Percentiles rank a stretch among this genome's conserved stretches.
phyloP scores from a whole-genome alignment of 37 sponge, comb jelly and placozoan species.

The Oopsacas minuta region DNA sequence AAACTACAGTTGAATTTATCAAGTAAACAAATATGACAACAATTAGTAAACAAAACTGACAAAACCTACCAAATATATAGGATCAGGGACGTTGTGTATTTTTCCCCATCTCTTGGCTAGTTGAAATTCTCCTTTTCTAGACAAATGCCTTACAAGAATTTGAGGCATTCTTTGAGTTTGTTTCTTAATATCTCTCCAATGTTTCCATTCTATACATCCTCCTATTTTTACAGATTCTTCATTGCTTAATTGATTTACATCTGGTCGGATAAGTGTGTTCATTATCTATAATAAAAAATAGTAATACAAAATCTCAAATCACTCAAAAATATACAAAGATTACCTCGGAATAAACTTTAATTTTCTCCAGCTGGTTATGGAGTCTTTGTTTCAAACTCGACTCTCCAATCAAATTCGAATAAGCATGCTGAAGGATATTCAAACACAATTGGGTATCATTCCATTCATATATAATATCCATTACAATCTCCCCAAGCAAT shows the following conservation, averaged over 20 bases:
- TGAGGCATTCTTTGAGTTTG: neutral
- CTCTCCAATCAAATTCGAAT: neutral
- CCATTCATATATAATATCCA: slow-evolving; percentile 12
- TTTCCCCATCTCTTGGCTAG: neutral
- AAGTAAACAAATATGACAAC: no score
- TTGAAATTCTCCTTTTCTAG: slow-evolving; percentile 7
- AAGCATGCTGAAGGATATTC: neutral
- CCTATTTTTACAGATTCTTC: neutral
- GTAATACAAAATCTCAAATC: neutral
- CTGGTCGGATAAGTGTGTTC: neutral
- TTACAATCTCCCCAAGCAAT: neutral
- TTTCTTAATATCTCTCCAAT: neutral
- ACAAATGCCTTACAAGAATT: neutral
- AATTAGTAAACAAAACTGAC: neutral
- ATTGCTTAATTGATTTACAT: neutral
- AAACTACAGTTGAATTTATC: no score
- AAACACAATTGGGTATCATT: neutral
- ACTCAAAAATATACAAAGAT: neutral
- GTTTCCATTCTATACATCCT: neutral
- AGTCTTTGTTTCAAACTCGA: neutral
- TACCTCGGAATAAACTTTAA: neutral
- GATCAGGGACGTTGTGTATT: neutral
- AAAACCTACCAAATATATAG: slow-evolving; percentile 2
- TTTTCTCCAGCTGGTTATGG: neutral
- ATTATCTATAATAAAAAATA: neutral